phyloP scores from a whole-genome alignment of 2,797 vertebrate species.

The Aulostomus chinensis region DNA sequence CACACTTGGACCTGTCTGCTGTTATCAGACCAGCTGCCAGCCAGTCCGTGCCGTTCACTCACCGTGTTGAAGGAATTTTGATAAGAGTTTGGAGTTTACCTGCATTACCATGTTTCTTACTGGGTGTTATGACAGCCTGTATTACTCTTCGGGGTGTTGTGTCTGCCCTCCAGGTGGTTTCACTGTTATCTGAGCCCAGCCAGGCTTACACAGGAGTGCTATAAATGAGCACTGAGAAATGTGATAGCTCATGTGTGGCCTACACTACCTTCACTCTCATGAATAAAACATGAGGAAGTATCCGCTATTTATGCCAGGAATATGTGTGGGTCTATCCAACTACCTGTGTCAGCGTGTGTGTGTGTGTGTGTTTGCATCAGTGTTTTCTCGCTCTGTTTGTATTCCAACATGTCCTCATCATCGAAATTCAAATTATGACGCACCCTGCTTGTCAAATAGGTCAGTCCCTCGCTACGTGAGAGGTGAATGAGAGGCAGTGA shows the following conservation, averaged over 20 bases:
- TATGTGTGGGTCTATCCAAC: conserved; percentile 7
- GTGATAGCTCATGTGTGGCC: conserved; percentile 76
- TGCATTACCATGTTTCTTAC: conserved; percentile 71
- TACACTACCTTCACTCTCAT: conserved; percentile 64
- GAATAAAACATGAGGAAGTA: conserved; percentile 79
- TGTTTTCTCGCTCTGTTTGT: no score
- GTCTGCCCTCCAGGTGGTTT: conserved; percentile 72
- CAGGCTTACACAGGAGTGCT: conserved; percentile 72
- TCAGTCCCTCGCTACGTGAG: no score
- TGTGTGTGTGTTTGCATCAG: no score
- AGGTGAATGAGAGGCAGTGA: no score
- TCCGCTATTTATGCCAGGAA: conserved; percentile 18
- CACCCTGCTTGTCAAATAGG: no score
- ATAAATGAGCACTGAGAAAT: conserved; percentile 70
- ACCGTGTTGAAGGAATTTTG: conserved; percentile 57
- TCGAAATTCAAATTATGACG: no score
- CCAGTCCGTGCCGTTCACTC: no score
- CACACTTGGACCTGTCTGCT: conserved; percentile 23
- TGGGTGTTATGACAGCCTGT: conserved; percentile 72
- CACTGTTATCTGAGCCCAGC: conserved; percentile 75
- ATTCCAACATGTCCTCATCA: no score
- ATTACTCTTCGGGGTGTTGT: conserved; percentile 70
- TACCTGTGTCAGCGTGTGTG: no score
- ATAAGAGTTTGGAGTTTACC: conserved; percentile 74
- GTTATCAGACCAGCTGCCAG: conserved; percentile 53